These are phyloP conservation scores for Drosophila villosipedis DNA, from an alignment of 2,888 invertebrate species.

Conservation along the genomic window DNA sequence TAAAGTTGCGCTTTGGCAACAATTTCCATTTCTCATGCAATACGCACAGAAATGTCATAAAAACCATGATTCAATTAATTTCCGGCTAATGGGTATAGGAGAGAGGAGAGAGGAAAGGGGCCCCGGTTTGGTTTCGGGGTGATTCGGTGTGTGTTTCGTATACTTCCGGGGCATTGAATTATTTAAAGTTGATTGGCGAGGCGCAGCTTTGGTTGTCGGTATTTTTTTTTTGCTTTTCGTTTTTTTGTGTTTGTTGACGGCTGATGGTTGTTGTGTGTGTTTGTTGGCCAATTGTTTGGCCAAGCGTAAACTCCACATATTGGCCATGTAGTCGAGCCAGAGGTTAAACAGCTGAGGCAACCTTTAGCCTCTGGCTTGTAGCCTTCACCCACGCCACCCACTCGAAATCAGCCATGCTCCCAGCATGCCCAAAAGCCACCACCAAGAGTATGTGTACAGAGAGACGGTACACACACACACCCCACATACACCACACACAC, in stretches of 20 bases:
- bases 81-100: neutral
- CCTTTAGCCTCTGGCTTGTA: slow-evolving; percentile 12
- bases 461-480: slow-evolving; percentile 7
- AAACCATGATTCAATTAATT: slow-evolving; percentile 49
- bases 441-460: slow-evolving; percentile 35
- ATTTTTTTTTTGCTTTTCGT: neutral
- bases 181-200: slow-evolving; percentile 71
- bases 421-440: slow-evolving; percentile 50
- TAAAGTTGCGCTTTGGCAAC: slow-evolving; percentile 15
- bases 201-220: slow-evolving; percentile 34
- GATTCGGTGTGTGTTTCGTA: neutral
- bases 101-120: neutral
- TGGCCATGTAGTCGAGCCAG: slow-evolving; percentile 42
- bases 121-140: neutral
- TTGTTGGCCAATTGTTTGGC: slow-evolving; percentile 52
- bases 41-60: slow-evolving; percentile 22
- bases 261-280: slow-evolving; percentile 20
- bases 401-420: neutral
- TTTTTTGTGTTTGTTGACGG: slow-evolving; percentile 4
- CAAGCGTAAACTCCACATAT: slow-evolving; percentile 69
- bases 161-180: slow-evolving; percentile 63
- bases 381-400: slow-evolving; percentile 18
- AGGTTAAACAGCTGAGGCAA: slow-evolving; percentile 72
- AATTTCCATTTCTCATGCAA: slow-evolving; percentile 6
- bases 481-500: slow-evolving; percentile 5